Evolutionary conservation across 2,113 vertebrate genomes (phyloP).

Genomic region (Notiomystis cincta): DNA sequence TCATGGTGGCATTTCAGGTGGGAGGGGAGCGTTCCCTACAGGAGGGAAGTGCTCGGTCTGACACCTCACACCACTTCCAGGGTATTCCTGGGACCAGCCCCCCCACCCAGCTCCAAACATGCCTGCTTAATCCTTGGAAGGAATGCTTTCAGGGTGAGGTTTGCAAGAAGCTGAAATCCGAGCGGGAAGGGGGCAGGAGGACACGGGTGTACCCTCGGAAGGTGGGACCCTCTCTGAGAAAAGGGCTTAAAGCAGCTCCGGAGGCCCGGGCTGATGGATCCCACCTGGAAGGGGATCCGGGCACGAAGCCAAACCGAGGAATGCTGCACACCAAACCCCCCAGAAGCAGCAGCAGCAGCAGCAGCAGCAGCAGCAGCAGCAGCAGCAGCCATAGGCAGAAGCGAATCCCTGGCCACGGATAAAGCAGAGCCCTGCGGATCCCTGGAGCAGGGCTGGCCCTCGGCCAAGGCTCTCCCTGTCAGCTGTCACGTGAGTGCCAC

Average conservation of each 20-base stretch:
- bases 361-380: not conserved
- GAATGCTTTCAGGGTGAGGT: not conserved
- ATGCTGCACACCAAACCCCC: not conserved
- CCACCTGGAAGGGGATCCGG: not conserved
- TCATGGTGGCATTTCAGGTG: not conserved
- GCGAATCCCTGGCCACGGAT: fast-evolving
- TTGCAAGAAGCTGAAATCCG: not conserved
- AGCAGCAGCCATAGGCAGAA: not conserved
- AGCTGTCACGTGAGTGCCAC: not conserved
- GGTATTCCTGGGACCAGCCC: not conserved
- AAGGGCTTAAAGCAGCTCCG: not conserved
- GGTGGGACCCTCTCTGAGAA: not conserved
- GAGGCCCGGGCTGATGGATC: not conserved
- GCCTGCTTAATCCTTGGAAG: not conserved
- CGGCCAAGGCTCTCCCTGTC: not conserved
- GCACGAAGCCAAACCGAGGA: not conserved
- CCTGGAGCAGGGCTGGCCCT: not conserved
- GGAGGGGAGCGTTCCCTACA: not conserved
- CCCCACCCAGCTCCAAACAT: not conserved
- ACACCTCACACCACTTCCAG: not conserved
- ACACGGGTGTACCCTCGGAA: fast-evolving
- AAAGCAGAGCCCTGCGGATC: fast-evolving
- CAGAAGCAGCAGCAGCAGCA: not conserved
- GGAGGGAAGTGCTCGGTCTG: not conserved
- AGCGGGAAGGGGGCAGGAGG: not conserved